phyloP scores from a whole-genome alignment of 2,797 vertebrate species.

The Cyclura pinguis region DNA sequence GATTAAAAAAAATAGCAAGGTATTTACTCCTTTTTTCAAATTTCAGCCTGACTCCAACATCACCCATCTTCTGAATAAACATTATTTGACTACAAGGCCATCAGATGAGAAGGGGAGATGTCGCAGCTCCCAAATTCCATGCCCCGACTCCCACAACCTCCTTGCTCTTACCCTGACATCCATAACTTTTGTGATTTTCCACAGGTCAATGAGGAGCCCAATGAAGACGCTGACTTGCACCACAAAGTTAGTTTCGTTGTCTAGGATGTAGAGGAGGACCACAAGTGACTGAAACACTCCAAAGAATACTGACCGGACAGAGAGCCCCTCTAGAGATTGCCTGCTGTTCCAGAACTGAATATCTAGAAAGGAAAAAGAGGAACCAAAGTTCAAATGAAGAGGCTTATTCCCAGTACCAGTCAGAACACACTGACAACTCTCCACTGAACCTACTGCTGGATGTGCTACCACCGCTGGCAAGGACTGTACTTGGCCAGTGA shows the following conservation, averaged over 20 bases:
- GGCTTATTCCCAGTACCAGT: fast-evolving
- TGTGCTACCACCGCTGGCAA: background rate
- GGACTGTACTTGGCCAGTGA: background rate
- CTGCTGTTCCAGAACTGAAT: conserved; percentile 99
- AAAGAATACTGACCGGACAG: conserved; percentile 94
- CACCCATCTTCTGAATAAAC: background rate
- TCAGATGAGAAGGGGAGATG: background rate
- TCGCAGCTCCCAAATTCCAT: fast-evolving
- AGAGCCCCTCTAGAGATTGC: conserved; percentile 94
- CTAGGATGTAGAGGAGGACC: conserved; percentile 95
- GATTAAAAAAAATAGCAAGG: too few species aligned
- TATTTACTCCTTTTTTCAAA: background rate
- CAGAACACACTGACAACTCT: too few species aligned
- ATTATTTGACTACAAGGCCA: background rate
- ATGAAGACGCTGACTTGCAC: conserved; percentile 98
- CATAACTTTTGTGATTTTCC: conserved; percentile 99
- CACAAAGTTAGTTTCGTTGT: conserved; percentile 98
- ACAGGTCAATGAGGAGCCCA: conserved; percentile 96
- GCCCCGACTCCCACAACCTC: background rate
- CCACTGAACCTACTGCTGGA: too few species aligned
- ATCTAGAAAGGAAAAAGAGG: conserved; percentile 77
- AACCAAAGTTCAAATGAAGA: background rate
- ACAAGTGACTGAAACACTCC: conserved; percentile 96
- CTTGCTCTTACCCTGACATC: conserved; percentile 88
- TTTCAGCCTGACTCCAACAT: background rate